Conservation (phyloP, 1,140 invertebrate species). For the Hyles euphorbiae region DNA sequence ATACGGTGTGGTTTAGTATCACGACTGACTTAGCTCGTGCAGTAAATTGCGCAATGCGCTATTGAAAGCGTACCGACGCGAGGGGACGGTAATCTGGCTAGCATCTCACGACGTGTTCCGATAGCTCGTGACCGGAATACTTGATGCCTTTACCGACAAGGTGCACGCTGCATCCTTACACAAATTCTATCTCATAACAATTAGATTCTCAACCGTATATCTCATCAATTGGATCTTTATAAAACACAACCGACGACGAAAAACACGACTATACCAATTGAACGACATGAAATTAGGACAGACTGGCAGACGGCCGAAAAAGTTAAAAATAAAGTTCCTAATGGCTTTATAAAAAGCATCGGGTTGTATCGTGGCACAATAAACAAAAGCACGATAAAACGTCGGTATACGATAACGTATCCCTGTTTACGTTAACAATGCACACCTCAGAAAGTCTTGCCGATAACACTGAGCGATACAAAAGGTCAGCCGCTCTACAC, state of each 20-base stretch:
- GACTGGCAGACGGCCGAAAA: too few relatives aligned
- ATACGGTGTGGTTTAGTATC: slow-evolving; percentile 43
- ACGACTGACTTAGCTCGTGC: slow-evolving; percentile 40
- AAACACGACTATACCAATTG: too few relatives aligned
- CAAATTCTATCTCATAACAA: background rate
- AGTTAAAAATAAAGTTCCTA: background rate
- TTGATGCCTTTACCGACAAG: slow-evolving; percentile 14
- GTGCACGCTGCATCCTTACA: background rate
- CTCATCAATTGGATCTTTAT: too few relatives aligned
- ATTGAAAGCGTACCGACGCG: slow-evolving; percentile 40
- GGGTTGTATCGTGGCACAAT: slow-evolving; percentile 27
- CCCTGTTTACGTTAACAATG: slow-evolving; percentile 34
- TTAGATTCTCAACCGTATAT: background rate
- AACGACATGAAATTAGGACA: too few relatives aligned
- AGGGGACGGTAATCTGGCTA: slow-evolving; percentile 38
- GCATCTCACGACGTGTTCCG: slow-evolving; percentile 47
- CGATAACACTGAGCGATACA: slow-evolving; percentile 24
- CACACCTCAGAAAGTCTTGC: slow-evolving; percentile 18
- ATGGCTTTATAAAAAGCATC: slow-evolving; percentile 13
- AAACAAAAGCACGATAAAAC: slow-evolving; percentile 37
- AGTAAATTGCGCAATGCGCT: slow-evolving; percentile 60
- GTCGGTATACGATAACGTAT: slow-evolving; percentile 29
- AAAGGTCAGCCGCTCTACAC: slow-evolving; percentile 24
- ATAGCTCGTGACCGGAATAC: slow-evolving; percentile 45
- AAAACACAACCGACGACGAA: too few relatives aligned